phyloP scores from a whole-genome alignment of 2,888 invertebrate genomes.

The Petrolisthes manimaculis region DNA sequence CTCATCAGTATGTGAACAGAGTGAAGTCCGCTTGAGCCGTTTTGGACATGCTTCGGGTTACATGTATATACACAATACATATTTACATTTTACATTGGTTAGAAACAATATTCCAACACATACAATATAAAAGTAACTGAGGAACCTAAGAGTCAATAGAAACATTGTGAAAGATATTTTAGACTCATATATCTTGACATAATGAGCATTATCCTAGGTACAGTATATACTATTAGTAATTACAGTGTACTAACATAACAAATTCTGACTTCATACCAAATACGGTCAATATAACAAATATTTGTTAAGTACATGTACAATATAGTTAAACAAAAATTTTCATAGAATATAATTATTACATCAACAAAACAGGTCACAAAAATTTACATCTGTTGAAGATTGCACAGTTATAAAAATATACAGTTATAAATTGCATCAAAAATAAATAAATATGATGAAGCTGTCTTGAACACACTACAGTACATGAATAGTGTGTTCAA shows the following conservation, averaged over 20 bases:
- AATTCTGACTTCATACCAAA: conserved; percentile 45
- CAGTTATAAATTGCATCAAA: conserved; percentile 21
- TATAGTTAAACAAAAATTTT: conserved; percentile 16
- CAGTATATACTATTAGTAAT: conserved; percentile 41
- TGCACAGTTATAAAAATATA: conserved; percentile 21
- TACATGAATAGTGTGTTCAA: not conserved
- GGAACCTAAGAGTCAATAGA: conserved; percentile 11
- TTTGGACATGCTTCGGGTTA: conserved; percentile 40
- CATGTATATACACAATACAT: conserved; percentile 44
- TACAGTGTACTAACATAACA: conserved; percentile 53
- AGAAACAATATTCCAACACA: conserved; percentile 25
- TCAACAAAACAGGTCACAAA: conserved; percentile 51
- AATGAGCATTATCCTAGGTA: conserved; percentile 41
- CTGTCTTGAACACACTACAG: conserved; percentile 39
- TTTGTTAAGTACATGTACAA: conserved; percentile 26
- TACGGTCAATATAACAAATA: conserved; percentile 21
- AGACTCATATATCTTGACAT: conserved; percentile 21
- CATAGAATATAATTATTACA: conserved; percentile 21
- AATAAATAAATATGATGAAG: conserved; percentile 51
- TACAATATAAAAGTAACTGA: conserved; percentile 28
- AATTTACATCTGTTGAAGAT: not conserved
- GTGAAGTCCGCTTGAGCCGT: conserved; percentile 47
- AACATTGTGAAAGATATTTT: conserved; percentile 8
- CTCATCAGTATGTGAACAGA: not conserved
- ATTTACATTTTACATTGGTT: conserved; percentile 42